Percentiles rank a stretch among this genome's conserved stretches.
phyloP scores from a whole-genome alignment of 2,113 vertebrate genomes.

The Dromaius novaehollandiae region DNA sequence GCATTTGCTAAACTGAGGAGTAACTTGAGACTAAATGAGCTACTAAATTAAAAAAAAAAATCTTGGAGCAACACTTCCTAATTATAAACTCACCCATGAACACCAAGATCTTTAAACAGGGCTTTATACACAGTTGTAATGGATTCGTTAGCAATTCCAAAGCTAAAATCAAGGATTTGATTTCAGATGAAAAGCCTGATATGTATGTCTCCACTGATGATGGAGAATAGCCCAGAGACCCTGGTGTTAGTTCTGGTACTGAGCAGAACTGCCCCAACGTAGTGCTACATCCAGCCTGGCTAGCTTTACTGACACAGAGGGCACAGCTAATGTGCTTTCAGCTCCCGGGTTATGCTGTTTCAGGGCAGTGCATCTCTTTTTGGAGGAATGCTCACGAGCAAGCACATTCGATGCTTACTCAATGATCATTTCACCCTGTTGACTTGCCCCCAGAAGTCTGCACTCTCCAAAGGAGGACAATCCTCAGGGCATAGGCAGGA shows the following conservation, averaged over 20 bases:
- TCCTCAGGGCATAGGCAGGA: background rate
- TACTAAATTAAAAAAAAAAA: too few relatives aligned
- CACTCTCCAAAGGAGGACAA: background rate
- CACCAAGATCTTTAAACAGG: background rate
- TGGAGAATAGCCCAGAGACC: background rate
- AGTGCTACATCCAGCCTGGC: background rate
- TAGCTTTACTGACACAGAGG: background rate
- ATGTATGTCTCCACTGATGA: background rate
- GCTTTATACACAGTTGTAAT: background rate
- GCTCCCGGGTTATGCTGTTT: background rate
- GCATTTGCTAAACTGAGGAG: background rate
- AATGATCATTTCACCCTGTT: background rate
- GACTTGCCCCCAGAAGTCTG: background rate
- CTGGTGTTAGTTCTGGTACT: background rate
- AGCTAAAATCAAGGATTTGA: background rate
- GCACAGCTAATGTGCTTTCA: background rate
- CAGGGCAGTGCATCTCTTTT: background rate
- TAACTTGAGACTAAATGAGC: background rate
- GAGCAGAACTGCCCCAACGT: background rate
- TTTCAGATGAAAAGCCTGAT: background rate
- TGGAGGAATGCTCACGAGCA: background rate
- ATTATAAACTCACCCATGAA: background rate
- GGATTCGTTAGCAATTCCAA: background rate
- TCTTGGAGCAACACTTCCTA: background rate
- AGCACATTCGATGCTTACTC: background rate